Evolutionary conservation across 2,888 invertebrate species (phyloP), one percentile per base, ranked within the genome.

Genomic region (Brachypalpus laphriformis): DNA sequence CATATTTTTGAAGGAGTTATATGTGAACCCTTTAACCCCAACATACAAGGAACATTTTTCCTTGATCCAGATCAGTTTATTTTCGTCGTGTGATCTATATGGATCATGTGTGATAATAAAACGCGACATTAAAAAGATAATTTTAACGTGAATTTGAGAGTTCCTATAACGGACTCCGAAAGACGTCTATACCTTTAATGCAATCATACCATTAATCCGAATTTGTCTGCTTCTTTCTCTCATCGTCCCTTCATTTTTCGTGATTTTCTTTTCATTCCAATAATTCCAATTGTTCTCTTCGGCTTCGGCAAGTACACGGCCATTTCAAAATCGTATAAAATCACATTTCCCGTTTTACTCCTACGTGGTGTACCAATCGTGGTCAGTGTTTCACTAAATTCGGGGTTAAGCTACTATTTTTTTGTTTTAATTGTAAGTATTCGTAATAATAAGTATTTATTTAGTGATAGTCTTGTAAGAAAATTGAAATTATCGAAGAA

Each of bases 381-480:
- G 63, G 56, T 70, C 78, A 74, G 66, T 68, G 68, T 83, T 83
- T 68, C 42, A 83, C 77, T 74, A 87, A 89, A 86, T 89, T 90
- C 88, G 88, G 88, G 89, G 90, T 90, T 89, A 89, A 90, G 91
- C 90, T 89, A 89, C 89, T 89, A 89, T 91, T 91, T 90, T 91
- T 91, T 91, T 91, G 91, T 91, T 91, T 91, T 91, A 91, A 91
- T 89, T 90, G 91, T 91, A 90, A 91, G 91, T 91, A 91, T 75
- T 22, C 28, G 9, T 9, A 59, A 14, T 57, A 7, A 11, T 40
- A 40, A 72, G 11, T 51, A 49, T 20, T 34, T 57, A 8, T 57
- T 49, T 16, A 20, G 11, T 25, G 14, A 59, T 37, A 8, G 7
- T 42, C 40, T 40, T 11, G 1, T 57, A 3, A n/a, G 16, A 18